A percentile compares a stretch with the other conserved stretches of the same genome.
phyloP scores from a whole-genome alignment of 2,113 vertebrate genomes.

The Ceuthmochares aereus region DNA sequence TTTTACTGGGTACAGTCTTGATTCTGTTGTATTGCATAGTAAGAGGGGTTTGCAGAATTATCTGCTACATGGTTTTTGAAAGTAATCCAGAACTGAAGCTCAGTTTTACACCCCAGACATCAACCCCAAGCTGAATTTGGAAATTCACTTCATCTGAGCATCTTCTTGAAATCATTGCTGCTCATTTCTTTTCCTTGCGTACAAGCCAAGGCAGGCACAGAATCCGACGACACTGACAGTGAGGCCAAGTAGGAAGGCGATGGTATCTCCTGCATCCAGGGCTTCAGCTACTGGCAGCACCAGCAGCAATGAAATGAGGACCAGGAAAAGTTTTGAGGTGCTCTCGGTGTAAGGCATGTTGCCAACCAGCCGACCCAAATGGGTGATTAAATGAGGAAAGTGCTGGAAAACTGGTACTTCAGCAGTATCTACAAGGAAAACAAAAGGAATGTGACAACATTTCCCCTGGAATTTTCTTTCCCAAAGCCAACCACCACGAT shows the following conservation, averaged over 20 bases:
- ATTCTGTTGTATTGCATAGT: neutral
- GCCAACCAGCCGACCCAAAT: neutral
- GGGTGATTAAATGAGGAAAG: neutral
- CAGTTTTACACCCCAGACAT: neutral
- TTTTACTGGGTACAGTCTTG: neutral
- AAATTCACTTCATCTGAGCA: neutral
- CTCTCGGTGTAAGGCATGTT: conserved; percentile 79
- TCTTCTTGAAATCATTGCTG: conserved; percentile 76
- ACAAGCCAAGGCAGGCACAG: conserved; percentile 91
- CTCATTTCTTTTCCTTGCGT: conserved; percentile 85
- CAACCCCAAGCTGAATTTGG: neutral
- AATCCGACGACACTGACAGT: conserved; percentile 82
- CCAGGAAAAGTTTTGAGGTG: conserved; percentile 6
- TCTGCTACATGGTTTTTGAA: neutral
- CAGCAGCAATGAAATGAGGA: conserved; percentile 72
- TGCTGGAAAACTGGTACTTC: neutral
- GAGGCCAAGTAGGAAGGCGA: conserved; percentile 85
- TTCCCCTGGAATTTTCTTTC: neutral
- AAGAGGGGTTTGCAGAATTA: conserved; percentile 11
- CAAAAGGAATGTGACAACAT: neutral
- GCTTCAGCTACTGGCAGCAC: conserved; percentile 82
- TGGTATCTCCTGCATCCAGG: conserved; percentile 86
- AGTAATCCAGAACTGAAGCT: neutral
- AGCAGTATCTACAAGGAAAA: neutral
- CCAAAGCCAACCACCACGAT: neutral